Evolutionary conservation across 2,888 invertebrate genomes (phyloP), one percentile per base, ranked within the genome.

Genomic region (Byasa hedistus): DNA sequence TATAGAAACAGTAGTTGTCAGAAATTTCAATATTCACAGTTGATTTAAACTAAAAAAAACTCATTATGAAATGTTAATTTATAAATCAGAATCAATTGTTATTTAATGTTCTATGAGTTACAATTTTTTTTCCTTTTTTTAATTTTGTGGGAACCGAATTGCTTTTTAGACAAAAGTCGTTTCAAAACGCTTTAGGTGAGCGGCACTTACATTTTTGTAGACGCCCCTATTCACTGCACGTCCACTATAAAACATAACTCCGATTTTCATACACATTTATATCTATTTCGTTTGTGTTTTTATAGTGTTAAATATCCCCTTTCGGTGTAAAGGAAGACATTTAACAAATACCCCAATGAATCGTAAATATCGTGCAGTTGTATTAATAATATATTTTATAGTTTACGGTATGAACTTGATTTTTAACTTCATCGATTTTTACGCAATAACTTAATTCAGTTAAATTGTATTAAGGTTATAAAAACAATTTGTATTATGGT

Each of bases 231-330:
- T 89, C 90, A 69, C 76, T 76, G 79, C 90, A 89, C 90, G 91
- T 91, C 83, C 84, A 83, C 86, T 84, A 87, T 90, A 88, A 90
- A 89, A 89, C 87, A 89, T 89, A 89, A 87, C 84, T 86, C 85
- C 78, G 88, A 89, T 89, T 91, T 90, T 87, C 86, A 87, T 89
- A 84, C 82, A 81, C 84, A 84, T 80, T 74, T 74, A 69, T 75
- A 75, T 73, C 68, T 70, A 73, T 74, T 76, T 70, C 72, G 72
- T 73, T 81, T 81, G 80, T 84, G 84, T 87, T 83, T 83, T 82
- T 82, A 84, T 85, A 82, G 81, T 82, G 79, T 77, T 82, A 79
- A 84, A 81, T 78, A 79, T 80, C 80, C 83, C 79, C 79, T 79
- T 64, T 79, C 78, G 12, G 39, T 39, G 39, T 39, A 15, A 39